Evolutionary conservation across 2,888 invertebrate species (phyloP), one percentile per base, ranked within the genome.

Genomic region (Quadroppia sp.): DNA sequence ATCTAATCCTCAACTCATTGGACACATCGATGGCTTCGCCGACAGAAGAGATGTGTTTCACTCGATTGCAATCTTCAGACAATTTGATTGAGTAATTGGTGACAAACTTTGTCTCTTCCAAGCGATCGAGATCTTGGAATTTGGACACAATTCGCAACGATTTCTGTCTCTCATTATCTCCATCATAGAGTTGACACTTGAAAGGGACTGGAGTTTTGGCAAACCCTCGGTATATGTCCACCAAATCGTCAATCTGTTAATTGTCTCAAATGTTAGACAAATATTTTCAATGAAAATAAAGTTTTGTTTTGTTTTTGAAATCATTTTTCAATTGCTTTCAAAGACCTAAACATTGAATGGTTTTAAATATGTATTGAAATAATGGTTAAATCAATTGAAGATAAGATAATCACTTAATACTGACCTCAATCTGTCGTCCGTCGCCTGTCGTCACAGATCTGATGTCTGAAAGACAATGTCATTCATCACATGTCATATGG

Each of bases 361-460:
- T n/a, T n/a, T n/a, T n/a, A n/a, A n/a, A n/a, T n/a, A n/a, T n/a
- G n/a, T n/a, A n/a, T n/a, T n/a, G n/a, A n/a, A n/a, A n/a, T n/a
- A n/a, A n/a, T n/a, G n/a, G n/a, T n/a, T n/a, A n/a, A n/a, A n/a
- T n/a, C n/a, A n/a, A n/a, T n/a, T n/a, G n/a, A n/a, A n/a, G n/a
- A n/a, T 23, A 20, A 32, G 32, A 72, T 53, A 75, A 23, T 53
- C 9, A 20, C 20, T 2, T 6, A 20, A 61, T 17, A 61, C 74
- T 86, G 83, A 89, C 89, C 79, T 96, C 92, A 82, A 97, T 96
- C 82, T 94, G 94, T 78, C 97, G 86, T 59, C 97, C 97, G 85
- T 97, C 97, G 15, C 94, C 90, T 71, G 97, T 97, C 80, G 97
- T 94, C 77, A 97, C 92, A 45, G 94, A 94, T 73, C 96, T 94